A percentile compares a stretch with the other conserved stretches of the same genome.
phyloP scores from a whole-genome alignment of 1,140 invertebrate genomes.

The Forficula auricularia region DNA sequence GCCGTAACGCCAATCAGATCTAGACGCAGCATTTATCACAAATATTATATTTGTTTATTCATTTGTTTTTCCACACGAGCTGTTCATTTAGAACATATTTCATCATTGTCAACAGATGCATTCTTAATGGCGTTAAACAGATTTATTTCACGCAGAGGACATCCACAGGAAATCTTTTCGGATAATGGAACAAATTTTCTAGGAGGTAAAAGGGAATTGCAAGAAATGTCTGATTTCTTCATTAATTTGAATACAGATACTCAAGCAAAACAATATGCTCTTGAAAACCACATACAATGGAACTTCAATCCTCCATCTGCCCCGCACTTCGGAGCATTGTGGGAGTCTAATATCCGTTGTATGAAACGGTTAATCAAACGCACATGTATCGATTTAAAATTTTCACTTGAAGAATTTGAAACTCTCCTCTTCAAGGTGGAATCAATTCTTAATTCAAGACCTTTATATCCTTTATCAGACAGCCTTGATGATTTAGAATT shows the following conservation, averaged over 20 bases:
- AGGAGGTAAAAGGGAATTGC: too few species aligned
- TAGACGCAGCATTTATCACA: too few species aligned
- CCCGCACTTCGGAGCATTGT: conserved; percentile 19
- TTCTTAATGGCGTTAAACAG: too few species aligned
- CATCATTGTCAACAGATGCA: too few species aligned
- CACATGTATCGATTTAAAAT: conserved; percentile 6
- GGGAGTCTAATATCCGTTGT: conserved; percentile 19
- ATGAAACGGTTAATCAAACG: conserved; percentile 15
- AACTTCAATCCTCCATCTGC: conserved; percentile 18
- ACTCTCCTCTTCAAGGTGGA: conserved; percentile 14
- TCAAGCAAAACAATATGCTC: conserved; percentile 11
- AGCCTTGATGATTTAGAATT: conserved; percentile 8
- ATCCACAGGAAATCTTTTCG: too few species aligned
- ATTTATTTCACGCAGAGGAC: too few species aligned
- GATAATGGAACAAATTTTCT: too few species aligned
- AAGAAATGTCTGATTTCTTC: too few species aligned
- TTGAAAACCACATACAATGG: conserved; percentile 11
- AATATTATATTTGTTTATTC: too few species aligned
- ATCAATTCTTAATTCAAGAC: conserved; percentile 12
- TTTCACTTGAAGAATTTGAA: conserved; percentile 11
- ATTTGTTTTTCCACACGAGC: too few species aligned
- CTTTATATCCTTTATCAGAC: conserved; percentile 7
- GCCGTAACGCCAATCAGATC: too few species aligned
- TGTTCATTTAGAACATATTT: too few species aligned
- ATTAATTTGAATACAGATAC: conserved; percentile 9